Percentiles rank a stretch among this genome's conserved stretches.
phyloP scores from a whole-genome alignment of 2,113 vertebrate genomes.

The Ictidomys tridecemlineatus region DNA sequence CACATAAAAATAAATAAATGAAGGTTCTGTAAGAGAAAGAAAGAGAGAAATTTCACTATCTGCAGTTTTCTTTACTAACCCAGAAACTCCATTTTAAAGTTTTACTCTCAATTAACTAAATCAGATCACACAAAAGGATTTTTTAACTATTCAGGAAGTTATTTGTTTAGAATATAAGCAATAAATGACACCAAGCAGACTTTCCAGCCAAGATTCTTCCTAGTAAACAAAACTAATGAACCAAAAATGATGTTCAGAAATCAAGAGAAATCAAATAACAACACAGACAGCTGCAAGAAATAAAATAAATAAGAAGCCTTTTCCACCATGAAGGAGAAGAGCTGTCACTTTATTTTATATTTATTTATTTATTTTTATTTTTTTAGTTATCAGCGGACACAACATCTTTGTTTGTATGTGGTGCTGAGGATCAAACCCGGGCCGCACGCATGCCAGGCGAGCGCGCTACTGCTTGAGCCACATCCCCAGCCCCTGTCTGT shows the following conservation, averaged over 20 bases:
- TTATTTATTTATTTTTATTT: too few relatives aligned
- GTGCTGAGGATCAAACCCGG: too few relatives aligned
- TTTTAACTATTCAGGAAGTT: conserved; percentile 40
- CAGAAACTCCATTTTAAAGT: conserved; percentile 45
- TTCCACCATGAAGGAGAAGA: conserved; percentile 37
- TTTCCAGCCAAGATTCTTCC: conserved; percentile 35
- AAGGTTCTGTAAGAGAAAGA: too few relatives aligned
- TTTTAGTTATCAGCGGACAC: too few relatives aligned
- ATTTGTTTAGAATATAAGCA: background rate
- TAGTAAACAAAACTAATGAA: conserved; percentile 50
- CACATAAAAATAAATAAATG: too few relatives aligned
- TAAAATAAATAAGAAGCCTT: background rate
- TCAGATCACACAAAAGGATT: conserved; percentile 23
- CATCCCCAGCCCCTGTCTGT: background rate
- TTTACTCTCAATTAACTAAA: background rate
- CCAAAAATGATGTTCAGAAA: background rate
- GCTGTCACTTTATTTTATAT: background rate
- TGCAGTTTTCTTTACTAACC: background rate
- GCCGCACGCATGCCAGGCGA: too few relatives aligned
- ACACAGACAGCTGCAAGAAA: background rate
- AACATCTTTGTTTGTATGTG: too few relatives aligned
- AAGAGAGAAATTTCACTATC: background rate
- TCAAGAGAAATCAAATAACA: conserved; percentile 14
- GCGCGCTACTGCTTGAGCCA: too few relatives aligned
- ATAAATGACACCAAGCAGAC: background rate